phyloP scores from a whole-genome alignment of 2,888 invertebrate genomes.

The Matsumyia berberina region DNA sequence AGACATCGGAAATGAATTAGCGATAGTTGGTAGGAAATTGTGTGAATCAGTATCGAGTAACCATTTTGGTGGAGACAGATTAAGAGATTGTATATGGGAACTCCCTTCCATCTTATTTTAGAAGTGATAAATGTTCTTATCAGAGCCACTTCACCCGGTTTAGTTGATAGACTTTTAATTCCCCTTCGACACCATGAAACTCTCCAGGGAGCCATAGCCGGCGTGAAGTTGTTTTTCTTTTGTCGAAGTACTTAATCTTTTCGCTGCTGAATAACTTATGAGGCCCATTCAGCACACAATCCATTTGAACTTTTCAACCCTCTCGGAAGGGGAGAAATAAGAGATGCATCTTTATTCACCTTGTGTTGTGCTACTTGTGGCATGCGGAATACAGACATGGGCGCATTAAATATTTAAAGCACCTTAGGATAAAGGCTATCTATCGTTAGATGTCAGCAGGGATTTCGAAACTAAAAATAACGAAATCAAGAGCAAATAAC shows the following conservation, averaged over 20 bases:
- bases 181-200: constrained; percentile 19
- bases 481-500: constrained; percentile 33
- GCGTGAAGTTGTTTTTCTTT: not conserved
- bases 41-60: constrained; percentile 39
- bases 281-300: constrained; percentile 26
- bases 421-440: constrained; percentile 34
- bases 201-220: constrained; percentile 24
- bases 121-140: constrained; percentile 13
- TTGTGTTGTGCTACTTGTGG: not conserved
- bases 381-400: constrained; percentile 15
- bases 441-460: not conserved
- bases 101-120: not conserved
- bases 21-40: not conserved
- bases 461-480: constrained; percentile 50
- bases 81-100: constrained; percentile 3
- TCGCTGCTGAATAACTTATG: constrained; percentile 34
- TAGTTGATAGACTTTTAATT: constrained; percentile 13
- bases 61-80: not conserved
- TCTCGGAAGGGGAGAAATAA: not conserved
- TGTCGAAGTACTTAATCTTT: constrained; percentile 7
- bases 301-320: constrained; percentile 31
- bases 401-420: constrained; percentile 50
- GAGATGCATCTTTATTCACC: constrained; percentile 3
- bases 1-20: constrained; percentile 20
- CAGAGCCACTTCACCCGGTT: not conserved